Percentiles rank a stretch among this genome's conserved stretches.
Evolutionary conservation across 2,797 vertebrate genomes (phyloP).

Genomic region (Todus mexicanus): DNA sequence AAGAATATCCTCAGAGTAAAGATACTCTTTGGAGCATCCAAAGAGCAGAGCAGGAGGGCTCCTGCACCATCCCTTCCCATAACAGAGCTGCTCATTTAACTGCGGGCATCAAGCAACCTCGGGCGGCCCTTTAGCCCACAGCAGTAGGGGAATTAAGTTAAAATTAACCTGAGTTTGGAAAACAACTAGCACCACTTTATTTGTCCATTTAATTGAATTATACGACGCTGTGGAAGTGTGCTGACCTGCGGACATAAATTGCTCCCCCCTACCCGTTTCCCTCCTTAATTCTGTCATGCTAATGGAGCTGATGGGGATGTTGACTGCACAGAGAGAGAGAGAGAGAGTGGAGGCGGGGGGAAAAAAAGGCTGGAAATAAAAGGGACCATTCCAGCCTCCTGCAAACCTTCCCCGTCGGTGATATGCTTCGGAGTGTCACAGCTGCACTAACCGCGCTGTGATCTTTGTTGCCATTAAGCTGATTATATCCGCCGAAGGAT

Average conservation of each 20-base stretch:
- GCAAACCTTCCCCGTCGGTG: background rate
- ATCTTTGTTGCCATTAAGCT: slow-evolving; percentile 66
- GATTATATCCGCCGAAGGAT: slow-evolving; percentile 43
- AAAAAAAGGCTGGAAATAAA: slow-evolving; percentile 7
- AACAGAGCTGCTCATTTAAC: slow-evolving; percentile 11
- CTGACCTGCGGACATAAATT: slow-evolving; percentile 64
- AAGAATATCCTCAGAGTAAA: background rate
- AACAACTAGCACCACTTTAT: slow-evolving; percentile 70
- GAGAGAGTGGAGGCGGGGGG: no score
- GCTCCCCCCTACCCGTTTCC: slow-evolving; percentile 50
- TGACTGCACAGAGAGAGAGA: slow-evolving; percentile 6
- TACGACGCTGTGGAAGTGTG: slow-evolving; percentile 48
- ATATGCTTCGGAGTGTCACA: slow-evolving; percentile 34
- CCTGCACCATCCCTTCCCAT: background rate
- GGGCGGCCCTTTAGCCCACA: slow-evolving; percentile 40
- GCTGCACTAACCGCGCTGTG: slow-evolving; percentile 33
- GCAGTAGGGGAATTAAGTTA: slow-evolving; percentile 64
- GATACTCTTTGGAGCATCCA: background rate
- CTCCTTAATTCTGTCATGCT: slow-evolving; percentile 61
- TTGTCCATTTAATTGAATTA: slow-evolving; percentile 76
- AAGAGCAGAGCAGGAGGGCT: background rate
- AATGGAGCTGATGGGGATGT: slow-evolving; percentile 53
- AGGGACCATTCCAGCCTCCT: background rate
- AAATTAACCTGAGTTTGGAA: slow-evolving; percentile 71
- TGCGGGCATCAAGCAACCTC: background rate